Evolutionary conservation across 2,888 invertebrate genomes (phyloP).

Genomic region (Diaphora mendica): DNA sequence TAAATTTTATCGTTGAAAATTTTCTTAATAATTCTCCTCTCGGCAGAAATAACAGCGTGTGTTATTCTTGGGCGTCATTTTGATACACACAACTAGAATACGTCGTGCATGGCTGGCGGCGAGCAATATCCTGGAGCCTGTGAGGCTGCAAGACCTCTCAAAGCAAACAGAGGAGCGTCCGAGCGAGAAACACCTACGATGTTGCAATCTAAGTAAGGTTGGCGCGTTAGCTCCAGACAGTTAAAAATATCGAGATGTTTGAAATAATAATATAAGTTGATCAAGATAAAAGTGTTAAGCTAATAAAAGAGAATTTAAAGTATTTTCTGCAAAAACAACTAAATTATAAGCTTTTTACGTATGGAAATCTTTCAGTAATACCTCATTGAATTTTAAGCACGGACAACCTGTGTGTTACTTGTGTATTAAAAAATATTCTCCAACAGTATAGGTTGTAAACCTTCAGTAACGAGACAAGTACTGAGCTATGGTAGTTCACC

Average conservation of each 20-base stretch:
- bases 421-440: too few species aligned
- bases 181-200: constrained; percentile 58
- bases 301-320: too few species aligned
- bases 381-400: too few species aligned
- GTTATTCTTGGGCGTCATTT: constrained; percentile 34
- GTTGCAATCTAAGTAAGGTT: constrained; percentile 5
- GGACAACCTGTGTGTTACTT: too few species aligned
- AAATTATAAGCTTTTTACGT: background rate
- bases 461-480: too few species aligned
- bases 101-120: constrained; percentile 55
- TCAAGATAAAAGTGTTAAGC: background rate
- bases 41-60: constrained; percentile 30
- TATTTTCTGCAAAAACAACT: background rate
- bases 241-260: background rate
- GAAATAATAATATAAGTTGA: background rate
- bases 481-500: too few species aligned
- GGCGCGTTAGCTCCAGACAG: constrained; percentile 20
- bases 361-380: background rate
- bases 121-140: constrained; percentile 65
- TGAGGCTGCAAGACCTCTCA: constrained; percentile 39
- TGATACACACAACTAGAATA: constrained; percentile 29
- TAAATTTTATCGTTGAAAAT: constrained; percentile 5
- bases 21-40: constrained; percentile 3
- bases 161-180: constrained; percentile 62
- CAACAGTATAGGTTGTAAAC: too few species aligned